Evolutionary conservation across 2,797 vertebrate species (phyloP).

Genomic region (Enteromius radiatus): DNA sequence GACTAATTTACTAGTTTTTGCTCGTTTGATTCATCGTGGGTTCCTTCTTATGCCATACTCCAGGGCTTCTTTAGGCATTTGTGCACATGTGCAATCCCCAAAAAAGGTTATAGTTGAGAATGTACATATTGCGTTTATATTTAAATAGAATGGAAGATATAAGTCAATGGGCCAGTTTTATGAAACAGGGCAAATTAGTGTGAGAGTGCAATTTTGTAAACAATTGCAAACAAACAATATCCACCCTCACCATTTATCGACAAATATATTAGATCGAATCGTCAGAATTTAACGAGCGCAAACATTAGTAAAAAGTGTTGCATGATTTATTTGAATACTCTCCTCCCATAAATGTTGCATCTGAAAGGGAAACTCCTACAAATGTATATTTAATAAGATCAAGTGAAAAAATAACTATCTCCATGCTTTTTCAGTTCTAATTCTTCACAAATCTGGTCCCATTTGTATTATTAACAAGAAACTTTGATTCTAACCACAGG

Average conservation of each 20-base stretch:
- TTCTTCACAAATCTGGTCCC: neutral
- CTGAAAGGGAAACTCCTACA: too few relatives aligned
- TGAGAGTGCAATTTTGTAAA: neutral
- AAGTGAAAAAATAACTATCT: too few relatives aligned
- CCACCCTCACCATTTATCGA: neutral
- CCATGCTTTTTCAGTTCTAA: too few relatives aligned
- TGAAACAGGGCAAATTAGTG: neutral
- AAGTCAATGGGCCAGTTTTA: neutral
- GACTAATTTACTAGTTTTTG: too few relatives aligned
- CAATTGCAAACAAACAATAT: constrained; percentile 41
- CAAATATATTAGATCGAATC: constrained; percentile 4
- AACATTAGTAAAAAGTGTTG: neutral
- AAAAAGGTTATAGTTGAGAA: neutral
- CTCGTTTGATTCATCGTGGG: neutral
- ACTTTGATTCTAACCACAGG: neutral
- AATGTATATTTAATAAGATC: too few relatives aligned
- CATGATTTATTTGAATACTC: neutral
- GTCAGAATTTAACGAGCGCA: neutral
- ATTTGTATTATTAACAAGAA: neutral
- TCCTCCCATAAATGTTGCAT: too few relatives aligned
- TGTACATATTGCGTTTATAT: neutral
- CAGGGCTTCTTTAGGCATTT: neutral
- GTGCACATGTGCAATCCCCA: neutral
- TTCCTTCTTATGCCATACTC: neutral
- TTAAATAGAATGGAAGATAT: neutral